Percentiles rank a stretch among this genome's conserved stretches.
Evolutionary conservation across 2,888 invertebrate species (phyloP).

Genomic region (Dicycla oo): DNA sequence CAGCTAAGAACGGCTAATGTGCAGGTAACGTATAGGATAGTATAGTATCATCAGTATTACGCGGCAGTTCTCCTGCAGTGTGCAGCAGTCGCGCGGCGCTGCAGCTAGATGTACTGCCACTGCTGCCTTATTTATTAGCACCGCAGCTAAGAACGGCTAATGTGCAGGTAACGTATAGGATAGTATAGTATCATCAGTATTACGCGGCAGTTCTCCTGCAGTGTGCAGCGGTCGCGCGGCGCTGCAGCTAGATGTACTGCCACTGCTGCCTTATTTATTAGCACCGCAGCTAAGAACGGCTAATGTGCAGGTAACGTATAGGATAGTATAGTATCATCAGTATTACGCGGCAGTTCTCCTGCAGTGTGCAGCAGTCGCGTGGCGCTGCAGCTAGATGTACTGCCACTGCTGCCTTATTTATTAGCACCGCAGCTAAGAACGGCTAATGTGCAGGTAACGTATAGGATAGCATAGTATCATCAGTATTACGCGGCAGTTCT

Average conservation of each 20-base stretch:
- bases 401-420: too few relatives aligned
- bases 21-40: slow-evolving; percentile 70
- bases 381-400: too few relatives aligned
- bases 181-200: slow-evolving; percentile 72
- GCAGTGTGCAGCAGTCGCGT: too few relatives aligned
- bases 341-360: too few relatives aligned
- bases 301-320: slow-evolving; percentile 79
- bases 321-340: too few relatives aligned
- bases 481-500: too few relatives aligned
- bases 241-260: slow-evolving; percentile 93
- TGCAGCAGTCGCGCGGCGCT: slow-evolving; percentile 80
- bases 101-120: slow-evolving; percentile 93
- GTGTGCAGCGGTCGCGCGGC: slow-evolving; percentile 74
- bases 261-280: slow-evolving; percentile 93
- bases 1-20: slow-evolving; percentile 93
- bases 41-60: slow-evolving; percentile 81
- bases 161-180: slow-evolving; percentile 74
- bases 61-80: slow-evolving; percentile 87
- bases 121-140: slow-evolving; percentile 93
- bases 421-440: too few relatives aligned
- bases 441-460: too few relatives aligned
- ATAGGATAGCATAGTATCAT: too few relatives aligned
- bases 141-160: slow-evolving; percentile 94
- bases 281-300: slow-evolving; percentile 94
- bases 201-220: slow-evolving; percentile 89